Evolutionary conservation across 2,888 invertebrate species (phyloP).

Genomic region (Endotricha flammealis): DNA sequence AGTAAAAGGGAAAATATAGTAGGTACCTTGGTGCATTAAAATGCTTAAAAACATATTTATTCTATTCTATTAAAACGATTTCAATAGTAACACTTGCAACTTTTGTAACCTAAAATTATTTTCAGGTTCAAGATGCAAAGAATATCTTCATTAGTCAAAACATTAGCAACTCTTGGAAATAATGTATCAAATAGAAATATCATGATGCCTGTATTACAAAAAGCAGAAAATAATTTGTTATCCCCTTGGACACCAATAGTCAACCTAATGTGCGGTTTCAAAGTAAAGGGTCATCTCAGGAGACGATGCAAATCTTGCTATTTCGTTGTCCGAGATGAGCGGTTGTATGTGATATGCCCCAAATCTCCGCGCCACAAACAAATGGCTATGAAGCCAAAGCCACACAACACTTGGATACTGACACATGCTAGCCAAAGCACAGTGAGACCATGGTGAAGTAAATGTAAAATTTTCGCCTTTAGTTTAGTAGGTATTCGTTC

Average conservation of each 20-base stretch:
- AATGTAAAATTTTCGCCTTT: neutral
- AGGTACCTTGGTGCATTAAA: too few relatives aligned
- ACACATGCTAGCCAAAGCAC: slow-evolving; percentile 84
- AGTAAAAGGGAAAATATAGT: too few relatives aligned
- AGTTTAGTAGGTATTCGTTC: neutral
- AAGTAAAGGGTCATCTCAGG: slow-evolving; percentile 82
- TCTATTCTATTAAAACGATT: too few relatives aligned
- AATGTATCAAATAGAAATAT: slow-evolving; percentile 22
- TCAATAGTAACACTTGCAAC: too few relatives aligned
- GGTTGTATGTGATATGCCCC: slow-evolving; percentile 85
- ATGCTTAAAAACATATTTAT: too few relatives aligned
- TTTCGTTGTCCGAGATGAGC: slow-evolving; percentile 81
- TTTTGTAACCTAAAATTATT: neutral
- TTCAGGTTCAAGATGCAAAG: slow-evolving; percentile 32
- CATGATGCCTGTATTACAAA: slow-evolving; percentile 18
- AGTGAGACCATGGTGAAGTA: slow-evolving; percentile 60
- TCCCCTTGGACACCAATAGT: slow-evolving; percentile 38
- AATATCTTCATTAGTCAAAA: slow-evolving; percentile 41
- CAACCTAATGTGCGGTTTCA: slow-evolving; percentile 67
- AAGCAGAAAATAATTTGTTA: slow-evolving; percentile 31
- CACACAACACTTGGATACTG: slow-evolving; percentile 85
- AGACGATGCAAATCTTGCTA: slow-evolving; percentile 89
- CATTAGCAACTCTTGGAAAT: slow-evolving; percentile 26
- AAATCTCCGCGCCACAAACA: slow-evolving; percentile 90
- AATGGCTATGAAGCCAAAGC: slow-evolving; percentile 83